phyloP scores from a whole-genome alignment of 2,888 invertebrate species.

The Meliscaeva auricollis region DNA sequence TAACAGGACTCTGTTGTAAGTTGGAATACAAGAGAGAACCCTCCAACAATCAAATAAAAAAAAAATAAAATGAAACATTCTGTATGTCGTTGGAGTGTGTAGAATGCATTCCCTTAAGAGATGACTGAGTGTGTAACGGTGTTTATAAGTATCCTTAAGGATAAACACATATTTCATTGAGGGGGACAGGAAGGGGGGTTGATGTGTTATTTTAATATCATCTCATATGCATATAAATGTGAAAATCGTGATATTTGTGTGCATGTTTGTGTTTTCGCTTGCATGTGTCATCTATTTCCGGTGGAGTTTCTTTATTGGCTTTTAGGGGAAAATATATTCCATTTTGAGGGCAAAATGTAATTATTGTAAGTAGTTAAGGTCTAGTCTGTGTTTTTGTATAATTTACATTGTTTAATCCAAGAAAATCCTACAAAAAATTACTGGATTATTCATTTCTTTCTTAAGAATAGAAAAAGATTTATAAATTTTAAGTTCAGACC shows the following conservation, averaged over 20 bases:
- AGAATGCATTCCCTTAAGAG: constrained; percentile 46
- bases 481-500: too few species aligned
- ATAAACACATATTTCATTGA: constrained; percentile 28
- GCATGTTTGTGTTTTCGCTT: not conserved
- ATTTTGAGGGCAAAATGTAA: too few species aligned
- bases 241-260: too few species aligned
- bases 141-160: constrained; percentile 11
- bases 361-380: too few species aligned
- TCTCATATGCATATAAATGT: too few species aligned
- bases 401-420: too few species aligned
- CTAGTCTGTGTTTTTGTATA: too few species aligned
- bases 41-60: not conserved
- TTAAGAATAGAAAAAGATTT: too few species aligned
- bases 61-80: constrained; percentile 41
- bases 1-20: constrained; percentile 40
- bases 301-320: too few species aligned
- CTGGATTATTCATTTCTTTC: too few species aligned
- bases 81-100: not conserved
- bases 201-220: constrained; percentile 31
- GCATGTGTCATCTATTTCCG: not conserved
- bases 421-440: too few species aligned
- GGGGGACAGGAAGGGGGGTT: constrained; percentile 26
- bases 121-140: not conserved
- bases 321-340: too few species aligned
- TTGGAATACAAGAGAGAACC: not conserved